Conservation (phyloP, 2,888 invertebrate genomes). For the Ischnus inquisitorius region DNA sequence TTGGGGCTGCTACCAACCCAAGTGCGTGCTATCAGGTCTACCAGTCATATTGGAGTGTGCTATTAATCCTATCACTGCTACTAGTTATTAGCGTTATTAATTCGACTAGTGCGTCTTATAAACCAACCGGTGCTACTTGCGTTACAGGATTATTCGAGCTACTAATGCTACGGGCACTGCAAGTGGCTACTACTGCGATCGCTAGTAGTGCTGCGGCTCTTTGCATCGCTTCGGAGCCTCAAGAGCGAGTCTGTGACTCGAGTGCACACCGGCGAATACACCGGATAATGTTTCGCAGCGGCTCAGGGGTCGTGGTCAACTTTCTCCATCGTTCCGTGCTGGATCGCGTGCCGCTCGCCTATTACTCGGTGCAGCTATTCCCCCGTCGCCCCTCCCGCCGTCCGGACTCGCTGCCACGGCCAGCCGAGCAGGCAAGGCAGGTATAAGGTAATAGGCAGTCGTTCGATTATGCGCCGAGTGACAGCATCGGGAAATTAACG, state of each 20-base stretch:
- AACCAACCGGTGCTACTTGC: too few species aligned
- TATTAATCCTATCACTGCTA: too few species aligned
- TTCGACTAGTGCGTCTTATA: too few species aligned
- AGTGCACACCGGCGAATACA: slow-evolving; percentile 32
- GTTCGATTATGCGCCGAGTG: slow-evolving; percentile 65
- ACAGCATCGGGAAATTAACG: slow-evolving; percentile 54
- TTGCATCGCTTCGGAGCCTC: not conserved
- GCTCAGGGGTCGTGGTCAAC: slow-evolving; percentile 81
- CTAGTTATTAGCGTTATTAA: too few species aligned
- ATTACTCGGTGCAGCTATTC: slow-evolving; percentile 66
- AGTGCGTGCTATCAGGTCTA: too few species aligned
- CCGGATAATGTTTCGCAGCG: slow-evolving; percentile 64
- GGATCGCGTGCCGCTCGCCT: slow-evolving; percentile 75
- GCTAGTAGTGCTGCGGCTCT: too few species aligned
- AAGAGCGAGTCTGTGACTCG: slow-evolving; percentile 14
- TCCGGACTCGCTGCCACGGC: slow-evolving; percentile 61
- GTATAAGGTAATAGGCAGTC: slow-evolving; percentile 53
- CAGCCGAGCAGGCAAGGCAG: slow-evolving; percentile 40
- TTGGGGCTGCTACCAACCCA: too few species aligned
- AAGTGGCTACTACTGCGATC: not conserved
- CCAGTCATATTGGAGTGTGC: too few species aligned
- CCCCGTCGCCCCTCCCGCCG: not conserved
- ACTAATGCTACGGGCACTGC: not conserved
- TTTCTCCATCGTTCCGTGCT: slow-evolving; percentile 79
- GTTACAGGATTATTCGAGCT: too few species aligned